phyloP scores from a whole-genome alignment of 1,140 invertebrate species.

The Scaptodrosophila lebanonensis region DNA sequence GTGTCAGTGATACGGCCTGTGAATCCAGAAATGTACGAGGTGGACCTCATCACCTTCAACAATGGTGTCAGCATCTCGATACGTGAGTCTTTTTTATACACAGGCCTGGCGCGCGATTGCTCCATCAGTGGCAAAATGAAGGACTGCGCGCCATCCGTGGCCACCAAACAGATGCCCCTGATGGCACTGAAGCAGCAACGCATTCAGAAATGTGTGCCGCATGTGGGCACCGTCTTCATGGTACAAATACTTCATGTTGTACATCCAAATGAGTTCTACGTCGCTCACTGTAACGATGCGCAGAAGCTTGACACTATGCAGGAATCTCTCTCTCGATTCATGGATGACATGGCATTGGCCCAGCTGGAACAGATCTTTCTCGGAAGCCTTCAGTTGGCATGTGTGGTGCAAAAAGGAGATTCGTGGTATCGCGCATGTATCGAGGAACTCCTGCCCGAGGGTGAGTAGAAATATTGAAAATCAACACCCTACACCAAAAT shows the following conservation, averaged over 20 bases:
- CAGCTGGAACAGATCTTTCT: conserved; percentile 42
- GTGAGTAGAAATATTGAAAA: conserved; percentile 14
- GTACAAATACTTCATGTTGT: conserved; percentile 42
- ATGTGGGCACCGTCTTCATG: conserved; percentile 20
- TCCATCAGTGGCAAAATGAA: no score
- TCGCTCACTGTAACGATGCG: no score
- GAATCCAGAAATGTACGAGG: conserved; percentile 14
- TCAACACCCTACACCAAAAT: no score
- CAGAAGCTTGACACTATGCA: conserved; percentile 10
- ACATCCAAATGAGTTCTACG: conserved; percentile 47
- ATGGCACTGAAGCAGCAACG: conserved; percentile 5
- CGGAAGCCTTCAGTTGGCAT: conserved; percentile 34
- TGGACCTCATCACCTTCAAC: conserved; percentile 45
- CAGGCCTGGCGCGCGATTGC: conserved; percentile 42
- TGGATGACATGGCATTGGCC: conserved; percentile 13
- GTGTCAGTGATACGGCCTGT: conserved; percentile 2
- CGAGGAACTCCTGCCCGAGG: conserved; percentile 32
- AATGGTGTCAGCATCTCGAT: conserved; percentile 38
- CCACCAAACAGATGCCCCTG: background rate
- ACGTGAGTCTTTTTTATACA: conserved; percentile 63
- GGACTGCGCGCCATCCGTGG: background rate
- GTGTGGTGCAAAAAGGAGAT: conserved; percentile 30
- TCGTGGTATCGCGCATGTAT: conserved; percentile 57
- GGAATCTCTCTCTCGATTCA: conserved; percentile 5
- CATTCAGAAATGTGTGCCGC: background rate